Percentiles rank a stretch among this genome's conserved stretches.
Evolutionary conservation across 2,113 vertebrate genomes (phyloP).

Genomic region (Peromyscus californicus): DNA sequence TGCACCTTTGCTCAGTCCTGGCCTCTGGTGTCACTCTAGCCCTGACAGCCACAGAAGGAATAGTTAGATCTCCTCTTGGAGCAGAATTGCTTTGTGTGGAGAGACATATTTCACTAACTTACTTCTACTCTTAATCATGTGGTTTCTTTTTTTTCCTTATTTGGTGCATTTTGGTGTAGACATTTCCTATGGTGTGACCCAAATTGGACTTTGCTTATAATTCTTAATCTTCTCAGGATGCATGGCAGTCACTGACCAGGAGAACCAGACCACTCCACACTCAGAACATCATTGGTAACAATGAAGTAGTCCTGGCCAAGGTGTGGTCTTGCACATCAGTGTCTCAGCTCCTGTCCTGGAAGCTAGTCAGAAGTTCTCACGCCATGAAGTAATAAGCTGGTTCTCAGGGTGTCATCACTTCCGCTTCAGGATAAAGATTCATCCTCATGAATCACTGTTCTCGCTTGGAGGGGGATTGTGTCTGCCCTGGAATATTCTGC

Average conservation of each 20-base stretch:
- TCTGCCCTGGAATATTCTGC: neutral
- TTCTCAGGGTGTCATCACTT: neutral
- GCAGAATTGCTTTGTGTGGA: neutral
- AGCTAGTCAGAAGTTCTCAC: neutral
- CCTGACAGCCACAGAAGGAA: neutral
- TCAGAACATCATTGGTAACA: neutral
- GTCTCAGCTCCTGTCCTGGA: neutral
- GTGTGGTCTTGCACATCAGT: too few relatives aligned
- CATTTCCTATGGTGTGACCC: neutral
- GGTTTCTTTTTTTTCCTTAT: neutral
- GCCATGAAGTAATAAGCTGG: neutral
- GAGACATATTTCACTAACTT: neutral
- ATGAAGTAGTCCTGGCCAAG: neutral
- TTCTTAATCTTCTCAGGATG: neutral
- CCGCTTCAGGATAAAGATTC: neutral
- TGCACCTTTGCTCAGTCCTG: accelerated
- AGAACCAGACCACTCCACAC: neutral
- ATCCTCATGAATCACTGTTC: neutral
- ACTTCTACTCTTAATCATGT: neutral
- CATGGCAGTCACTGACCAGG: neutral
- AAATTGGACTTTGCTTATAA: neutral
- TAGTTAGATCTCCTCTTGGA: too few relatives aligned
- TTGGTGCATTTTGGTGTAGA: neutral
- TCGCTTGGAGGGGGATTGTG: neutral
- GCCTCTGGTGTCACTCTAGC: neutral